Evolutionary conservation across 2,113 vertebrate species (phyloP).

Genomic region (Egretta garzetta): DNA sequence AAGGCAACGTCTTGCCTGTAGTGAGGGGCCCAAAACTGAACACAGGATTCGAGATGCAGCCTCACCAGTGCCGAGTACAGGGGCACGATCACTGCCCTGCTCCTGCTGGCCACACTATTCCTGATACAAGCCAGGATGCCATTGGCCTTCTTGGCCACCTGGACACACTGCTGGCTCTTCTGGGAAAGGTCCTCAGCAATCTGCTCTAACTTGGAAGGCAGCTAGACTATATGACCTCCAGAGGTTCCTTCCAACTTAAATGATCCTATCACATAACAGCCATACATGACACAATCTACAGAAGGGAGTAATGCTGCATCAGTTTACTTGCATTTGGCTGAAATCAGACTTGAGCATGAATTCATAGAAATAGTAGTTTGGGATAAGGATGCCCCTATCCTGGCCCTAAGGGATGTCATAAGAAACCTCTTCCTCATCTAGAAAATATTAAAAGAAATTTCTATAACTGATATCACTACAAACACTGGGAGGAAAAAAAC

Average conservation of each 20-base stretch:
- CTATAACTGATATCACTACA: not conserved
- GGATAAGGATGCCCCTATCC: not conserved
- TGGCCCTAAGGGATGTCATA: not conserved
- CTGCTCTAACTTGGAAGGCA: not conserved
- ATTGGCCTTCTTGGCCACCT: no score
- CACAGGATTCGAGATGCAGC: no score
- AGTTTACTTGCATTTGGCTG: not conserved
- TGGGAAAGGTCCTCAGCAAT: not conserved
- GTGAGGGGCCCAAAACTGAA: no score
- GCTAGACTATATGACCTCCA: not conserved
- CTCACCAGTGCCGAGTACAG: no score
- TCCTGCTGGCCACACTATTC: no score
- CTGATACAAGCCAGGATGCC: no score
- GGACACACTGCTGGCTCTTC: no score
- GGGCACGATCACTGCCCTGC: no score
- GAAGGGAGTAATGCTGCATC: not conserved
- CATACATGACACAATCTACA: not conserved
- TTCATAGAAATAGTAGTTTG: not conserved
- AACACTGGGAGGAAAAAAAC: not conserved
- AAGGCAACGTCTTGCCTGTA: no score
- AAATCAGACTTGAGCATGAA: not conserved
- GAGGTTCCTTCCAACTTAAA: not conserved
- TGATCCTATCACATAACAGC: not conserved
- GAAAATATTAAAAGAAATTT: not conserved
- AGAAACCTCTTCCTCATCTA: not conserved